These are phyloP conservation scores for Nymphalis polychloros DNA, from an alignment of 2,888 invertebrate genomes.

Conservation along the genomic window DNA sequence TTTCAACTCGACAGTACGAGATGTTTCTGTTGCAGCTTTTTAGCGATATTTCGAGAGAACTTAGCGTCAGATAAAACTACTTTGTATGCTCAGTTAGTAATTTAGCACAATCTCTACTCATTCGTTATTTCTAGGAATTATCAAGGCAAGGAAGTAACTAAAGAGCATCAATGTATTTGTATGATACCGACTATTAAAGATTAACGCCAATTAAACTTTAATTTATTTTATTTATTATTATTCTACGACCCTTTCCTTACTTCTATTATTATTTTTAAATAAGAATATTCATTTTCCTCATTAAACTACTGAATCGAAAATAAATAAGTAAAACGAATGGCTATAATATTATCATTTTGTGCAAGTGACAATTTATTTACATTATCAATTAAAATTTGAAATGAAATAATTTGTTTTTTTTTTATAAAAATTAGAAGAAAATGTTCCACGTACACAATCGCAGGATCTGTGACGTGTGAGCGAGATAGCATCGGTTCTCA, in stretches of 20 bases:
- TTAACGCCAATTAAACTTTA: not conserved
- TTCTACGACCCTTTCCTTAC: no score
- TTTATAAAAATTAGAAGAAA: constrained; percentile 10
- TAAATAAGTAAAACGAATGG: no score
- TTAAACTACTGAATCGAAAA: no score
- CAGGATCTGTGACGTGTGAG: constrained; percentile 54
- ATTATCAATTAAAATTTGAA: no score
- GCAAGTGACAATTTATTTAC: no score
- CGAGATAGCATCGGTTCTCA: constrained; percentile 75
- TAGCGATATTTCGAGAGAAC: constrained; percentile 52
- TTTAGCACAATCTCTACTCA: constrained; percentile 39
- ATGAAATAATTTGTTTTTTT: no score
- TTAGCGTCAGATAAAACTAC: constrained; percentile 52
- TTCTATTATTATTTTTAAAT: no score
- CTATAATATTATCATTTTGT: no score
- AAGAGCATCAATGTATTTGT: not conserved
- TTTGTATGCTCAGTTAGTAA: constrained; percentile 48
- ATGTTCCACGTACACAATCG: constrained; percentile 42
- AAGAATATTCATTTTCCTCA: no score
- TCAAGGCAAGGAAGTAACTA: constrained; percentile 26
- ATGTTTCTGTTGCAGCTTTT: constrained; percentile 50
- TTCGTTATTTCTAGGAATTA: constrained; percentile 37
- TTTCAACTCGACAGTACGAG: constrained; percentile 45
- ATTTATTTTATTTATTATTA: no score
- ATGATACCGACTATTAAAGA: not conserved